Conservation (phyloP, 1,140 invertebrate genomes). For the Himalopsyche phryganea region DNA sequence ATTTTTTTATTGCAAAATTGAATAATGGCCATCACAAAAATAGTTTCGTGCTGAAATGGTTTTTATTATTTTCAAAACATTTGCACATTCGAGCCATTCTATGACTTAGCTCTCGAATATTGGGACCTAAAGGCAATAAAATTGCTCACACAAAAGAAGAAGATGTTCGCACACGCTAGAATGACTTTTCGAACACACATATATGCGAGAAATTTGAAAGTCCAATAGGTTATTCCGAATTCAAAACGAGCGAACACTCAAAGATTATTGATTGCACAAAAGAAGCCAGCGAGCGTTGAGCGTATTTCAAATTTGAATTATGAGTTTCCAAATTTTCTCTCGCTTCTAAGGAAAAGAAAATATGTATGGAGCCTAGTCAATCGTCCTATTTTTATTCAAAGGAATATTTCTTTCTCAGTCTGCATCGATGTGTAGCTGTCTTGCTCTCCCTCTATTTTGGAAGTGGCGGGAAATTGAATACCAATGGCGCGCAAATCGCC, state of each 20-base stretch:
- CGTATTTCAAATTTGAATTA: constrained; percentile 37
- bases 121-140: constrained; percentile 17
- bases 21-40: too few species aligned
- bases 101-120: not conserved
- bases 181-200: constrained; percentile 12
- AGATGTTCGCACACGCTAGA: constrained; percentile 23
- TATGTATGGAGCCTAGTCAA: constrained; percentile 32
- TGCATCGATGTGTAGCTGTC: not conserved
- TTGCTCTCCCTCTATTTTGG: not conserved
- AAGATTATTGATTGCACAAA: constrained; percentile 36
- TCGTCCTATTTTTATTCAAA: constrained; percentile 25
- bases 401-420: constrained; percentile 10
- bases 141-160: constrained; percentile 24
- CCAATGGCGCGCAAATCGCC: constrained; percentile 33
- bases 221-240: constrained; percentile 31
- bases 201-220: constrained; percentile 31
- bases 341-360: constrained; percentile 31
- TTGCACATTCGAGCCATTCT: not conserved
- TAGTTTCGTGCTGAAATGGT: not conserved
- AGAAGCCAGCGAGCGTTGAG: constrained; percentile 35
- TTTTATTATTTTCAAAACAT: not conserved
- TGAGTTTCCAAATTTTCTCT: constrained; percentile 29
- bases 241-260: constrained; percentile 29
- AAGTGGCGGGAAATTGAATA: constrained; percentile 31
- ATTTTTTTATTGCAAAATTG: too few species aligned